Evolutionary conservation across 2,888 invertebrate species (phyloP), one percentile per base, ranked within the genome.

Genomic region (Hydraecia micacea): DNA sequence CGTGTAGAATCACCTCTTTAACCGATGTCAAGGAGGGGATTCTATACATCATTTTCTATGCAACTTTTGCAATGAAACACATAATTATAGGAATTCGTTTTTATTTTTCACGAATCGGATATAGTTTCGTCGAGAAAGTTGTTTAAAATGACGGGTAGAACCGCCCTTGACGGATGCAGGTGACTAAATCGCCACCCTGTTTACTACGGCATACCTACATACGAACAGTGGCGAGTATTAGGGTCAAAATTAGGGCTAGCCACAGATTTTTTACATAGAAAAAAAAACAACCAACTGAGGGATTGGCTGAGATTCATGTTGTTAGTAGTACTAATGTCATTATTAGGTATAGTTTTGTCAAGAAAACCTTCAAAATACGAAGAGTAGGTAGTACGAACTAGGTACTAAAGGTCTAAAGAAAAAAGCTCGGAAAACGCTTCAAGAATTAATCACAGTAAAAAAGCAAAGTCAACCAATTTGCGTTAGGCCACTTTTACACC

Each of bases 401-500:
- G 42, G 11, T 2, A 11, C 46, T 46, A 46, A 46, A 65, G 8
- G 8, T 15, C 15, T 39, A 39, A 65, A 39, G 8, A n/a, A 0
- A 66, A 66, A 39, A 66, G 15, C 39, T 8, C 15, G 15, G 15
- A 66, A 66, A 66, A 49, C 32, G 5, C 18, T n/a, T 36, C n/a
- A 63, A 76, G 5, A 46, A 46, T 13, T 18, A 46, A 46, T 13
- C 1, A 25, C 58, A 65, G 18, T 55, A 42, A 60, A 25, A 62
- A 36, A 42, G 52, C 18, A 62, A 36, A 21, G 32, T 6, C n/a
- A 32, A n/a, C 32, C 9, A 68, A 63, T 49, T 63, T 21, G 28
- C 28, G 49, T 67, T 15, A 79, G n/a, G 66, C 66, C 69, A 58
- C 55, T 81, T 78, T 72, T 25, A 36, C 55, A 25, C 36, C 55